Evolutionary conservation across 1,140 invertebrate species (phyloP).

Genomic region (Drosophila varians): DNA sequence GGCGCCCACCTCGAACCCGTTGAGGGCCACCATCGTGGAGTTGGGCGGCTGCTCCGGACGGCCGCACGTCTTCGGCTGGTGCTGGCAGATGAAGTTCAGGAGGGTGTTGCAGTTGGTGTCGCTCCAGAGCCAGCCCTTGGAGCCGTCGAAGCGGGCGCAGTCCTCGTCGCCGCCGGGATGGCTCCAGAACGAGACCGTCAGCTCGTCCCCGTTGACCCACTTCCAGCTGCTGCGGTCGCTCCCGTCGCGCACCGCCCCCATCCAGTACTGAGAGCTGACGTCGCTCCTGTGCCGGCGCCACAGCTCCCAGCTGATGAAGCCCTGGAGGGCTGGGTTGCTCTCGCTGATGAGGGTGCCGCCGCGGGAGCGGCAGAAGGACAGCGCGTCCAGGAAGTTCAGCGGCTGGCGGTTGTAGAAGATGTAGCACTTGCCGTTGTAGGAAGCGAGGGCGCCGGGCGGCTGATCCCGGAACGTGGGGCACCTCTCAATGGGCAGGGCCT

Average conservation of each 20-base stretch:
- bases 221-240: constrained; percentile 93
- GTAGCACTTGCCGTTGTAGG: constrained; percentile 98
- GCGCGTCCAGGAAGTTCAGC: constrained; percentile 90
- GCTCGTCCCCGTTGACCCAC: constrained; percentile 94
- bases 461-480: constrained; percentile 97
- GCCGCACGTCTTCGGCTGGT: constrained; percentile 95
- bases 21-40: constrained; percentile 90
- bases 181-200: constrained; percentile 97
- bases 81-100: constrained; percentile 97
- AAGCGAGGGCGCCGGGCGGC: constrained; percentile 95
- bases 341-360: constrained; percentile 95
- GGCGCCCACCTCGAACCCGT: constrained; percentile 92
- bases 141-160: constrained; percentile 95
- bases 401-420: constrained; percentile 97
- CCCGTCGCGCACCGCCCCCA: constrained; percentile 93
- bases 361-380: constrained; percentile 91
- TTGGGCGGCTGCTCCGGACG: constrained; percentile 96
- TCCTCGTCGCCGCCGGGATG: constrained; percentile 92
- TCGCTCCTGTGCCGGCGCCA: constrained; percentile 96
- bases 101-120: constrained; percentile 94
- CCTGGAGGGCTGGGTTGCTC: constrained; percentile 96
- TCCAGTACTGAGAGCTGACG: constrained; percentile 96
- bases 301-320: constrained; percentile 96
- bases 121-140: constrained; percentile 97
- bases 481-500: constrained; percentile 95